Base-by-base conservation (phyloP, 2,113 vertebrate species). In the Misgurnus anguillicaudatus region DNA sequence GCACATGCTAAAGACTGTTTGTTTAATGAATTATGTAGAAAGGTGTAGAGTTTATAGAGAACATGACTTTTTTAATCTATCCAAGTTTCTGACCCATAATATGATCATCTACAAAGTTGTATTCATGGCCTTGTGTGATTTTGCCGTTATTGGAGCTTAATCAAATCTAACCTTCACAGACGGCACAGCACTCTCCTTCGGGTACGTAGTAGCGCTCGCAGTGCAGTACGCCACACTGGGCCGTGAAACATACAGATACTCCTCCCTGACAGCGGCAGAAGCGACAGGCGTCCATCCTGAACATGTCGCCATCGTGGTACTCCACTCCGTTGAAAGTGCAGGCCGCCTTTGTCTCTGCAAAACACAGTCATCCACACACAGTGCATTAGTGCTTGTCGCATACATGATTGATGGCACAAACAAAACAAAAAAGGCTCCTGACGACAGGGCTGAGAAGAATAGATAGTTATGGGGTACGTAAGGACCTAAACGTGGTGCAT, bases 221-320 rank as follows among this genome's bases (percentile, higher is more conserved):
- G 89, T 89, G 94, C 1, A 96, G 89, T 85, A 93, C 90, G 0
- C 95, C 95, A 6, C 95, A 96, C 80, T 95, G 95, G 39, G 95
- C 95, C 0, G 93, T 91, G 88, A 96, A 96, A 72, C 95, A 96
- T 69, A 95, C 93, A 1, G 95, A 93, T 13, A 96, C 95, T 0
- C 95, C 95, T 0, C 93, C 94, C 60, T 96, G 95, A 87, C 95
- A 96, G 2, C 94, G 92, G 64, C 95, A 96, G 84, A 96, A 96
- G 0, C 93, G 95, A 70, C 95, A 96, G 11, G 90, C 92, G 58
- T 96, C 95, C 95, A 95, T 94, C 61, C 95, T 92, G 86, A 96
- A 96, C 89, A 94, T 94, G 65, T 95, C 94, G 13, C 95, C 95
- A 13, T 96, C 95, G 0, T 88, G 85, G 75, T 96, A 96, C 55